Evolutionary conservation across 2,888 invertebrate genomes (phyloP), one percentile per base, ranked within the genome.

Genomic region (Tipula lateralis): DNA sequence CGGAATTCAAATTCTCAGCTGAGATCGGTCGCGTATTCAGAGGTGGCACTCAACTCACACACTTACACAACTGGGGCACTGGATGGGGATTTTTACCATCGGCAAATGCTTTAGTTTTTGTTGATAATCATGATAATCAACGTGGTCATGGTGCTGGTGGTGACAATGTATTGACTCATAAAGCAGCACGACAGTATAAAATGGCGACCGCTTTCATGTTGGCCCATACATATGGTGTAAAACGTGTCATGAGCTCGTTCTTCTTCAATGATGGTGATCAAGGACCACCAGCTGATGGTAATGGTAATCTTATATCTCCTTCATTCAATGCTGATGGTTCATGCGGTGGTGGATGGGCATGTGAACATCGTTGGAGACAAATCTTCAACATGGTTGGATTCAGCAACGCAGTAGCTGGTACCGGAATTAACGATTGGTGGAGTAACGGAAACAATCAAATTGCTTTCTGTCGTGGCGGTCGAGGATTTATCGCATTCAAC

Each of bases 51-150:
- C 88, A 91, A 0, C 88, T 94, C 83, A 92, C 92, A 86, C 92
- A 89, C 88, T 87, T 91, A 84, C 87, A 87, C 0, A 87, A 88
- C 19, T 91, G 91, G 91, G 91, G 91, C 1, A 88, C 89, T 84
- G 87, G 86, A 13, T 90, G 91, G 91, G 89, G 88, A 13, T 87
- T 95, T 29, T 86, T 94, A 1, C 90, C 91, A 0, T 88, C 89
- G 83, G 87, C 87, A 80, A 90, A 92, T 85, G 92, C 95, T 0
- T 87, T 96, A 0, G 93, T 94, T 0, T 96, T 96, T 88, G 92
- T 96, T 29, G 96, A 96, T 87, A 96, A 96, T 89, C 96, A 96
- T 88, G 96, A 96, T 88, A 95, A 94, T 87, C 95, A 96, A 86
- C 84, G 85, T 6, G 86, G 93, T 3, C 91, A 91, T 84, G 92